These are phyloP conservation scores for Porites cylindrica DNA, from an alignment of 92 coral and sea anemone species.

Conservation along the genomic window DNA sequence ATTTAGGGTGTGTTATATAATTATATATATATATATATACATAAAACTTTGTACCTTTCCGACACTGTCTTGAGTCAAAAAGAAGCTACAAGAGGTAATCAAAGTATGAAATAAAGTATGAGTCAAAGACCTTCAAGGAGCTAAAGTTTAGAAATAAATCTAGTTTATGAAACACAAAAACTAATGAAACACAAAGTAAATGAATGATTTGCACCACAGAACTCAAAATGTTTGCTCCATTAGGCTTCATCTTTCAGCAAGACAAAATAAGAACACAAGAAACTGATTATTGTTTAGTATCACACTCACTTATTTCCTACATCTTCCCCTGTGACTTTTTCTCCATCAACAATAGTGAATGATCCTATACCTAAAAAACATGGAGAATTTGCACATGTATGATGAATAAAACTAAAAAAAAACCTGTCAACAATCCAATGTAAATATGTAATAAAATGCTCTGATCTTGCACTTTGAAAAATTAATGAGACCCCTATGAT, in stretches of 20 bases:
- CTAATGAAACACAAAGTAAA: background rate
- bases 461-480: too few relatives aligned
- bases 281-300: background rate
- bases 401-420: too few relatives aligned
- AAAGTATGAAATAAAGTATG: background rate
- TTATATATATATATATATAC: background rate
- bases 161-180: background rate
- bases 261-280: background rate
- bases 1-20: too few relatives aligned
- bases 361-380: slow-evolving; percentile 78
- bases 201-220: background rate
- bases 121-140: background rate
- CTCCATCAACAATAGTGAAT: slow-evolving; percentile 90
- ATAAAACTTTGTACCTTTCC: slow-evolving; percentile 78
- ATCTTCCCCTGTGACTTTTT: slow-evolving; percentile 90
- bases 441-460: too few relatives aligned
- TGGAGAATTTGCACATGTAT: too few relatives aligned
- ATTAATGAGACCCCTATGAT: too few relatives aligned
- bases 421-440: too few relatives aligned
- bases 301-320: slow-evolving; percentile 92
- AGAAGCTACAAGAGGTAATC: slow-evolving; percentile 72
- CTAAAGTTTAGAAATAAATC: background rate
- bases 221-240: background rate
- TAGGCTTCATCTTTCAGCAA: background rate
- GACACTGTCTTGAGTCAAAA: slow-evolving; percentile 83